A percentile compares a stretch with the other conserved stretches of the same genome.
These are phyloP conservation scores for Sinohyriopsis cumingii DNA, from an alignment of 2,888 invertebrate species.

Conservation along the genomic window DNA sequence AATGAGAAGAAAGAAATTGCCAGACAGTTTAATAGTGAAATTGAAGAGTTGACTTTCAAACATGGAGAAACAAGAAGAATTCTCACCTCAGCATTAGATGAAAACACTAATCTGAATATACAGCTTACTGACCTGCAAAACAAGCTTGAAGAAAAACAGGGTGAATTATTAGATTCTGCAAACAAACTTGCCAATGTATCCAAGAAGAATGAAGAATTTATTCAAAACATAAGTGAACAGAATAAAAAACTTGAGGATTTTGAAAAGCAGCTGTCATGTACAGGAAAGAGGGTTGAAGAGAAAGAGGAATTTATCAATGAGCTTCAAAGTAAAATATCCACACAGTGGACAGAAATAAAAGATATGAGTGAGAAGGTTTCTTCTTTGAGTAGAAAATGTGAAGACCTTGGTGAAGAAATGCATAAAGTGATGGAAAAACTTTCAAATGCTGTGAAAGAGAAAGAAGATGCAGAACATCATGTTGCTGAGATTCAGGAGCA, in stretches of 20 bases:
- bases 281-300: slow-evolving; percentile 24
- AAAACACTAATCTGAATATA: slow-evolving; percentile 11
- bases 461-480: background rate
- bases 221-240: slow-evolving; percentile 20
- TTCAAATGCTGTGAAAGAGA: slow-evolving; percentile 7
- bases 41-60: background rate
- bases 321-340: background rate
- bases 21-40: background rate
- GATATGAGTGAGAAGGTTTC: background rate
- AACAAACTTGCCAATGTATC: too few species aligned
- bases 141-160: slow-evolving; percentile 12
- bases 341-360: background rate
- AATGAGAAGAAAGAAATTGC: slow-evolving; percentile 9
- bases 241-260: slow-evolving; percentile 27
- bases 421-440: slow-evolving; percentile 13
- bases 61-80: background rate
- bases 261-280: slow-evolving; percentile 17
- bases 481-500: slow-evolving; percentile 10
- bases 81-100: background rate
- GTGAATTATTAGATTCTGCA: slow-evolving; percentile 7
- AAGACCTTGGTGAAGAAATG: slow-evolving; percentile 7
- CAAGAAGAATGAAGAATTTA: background rate
- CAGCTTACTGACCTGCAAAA: slow-evolving; percentile 14
- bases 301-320: background rate
- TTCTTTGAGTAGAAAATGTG: background rate